Base-by-base conservation (phyloP, 2,888 invertebrate genomes). In the Coelogynopora nodosa region DNA sequence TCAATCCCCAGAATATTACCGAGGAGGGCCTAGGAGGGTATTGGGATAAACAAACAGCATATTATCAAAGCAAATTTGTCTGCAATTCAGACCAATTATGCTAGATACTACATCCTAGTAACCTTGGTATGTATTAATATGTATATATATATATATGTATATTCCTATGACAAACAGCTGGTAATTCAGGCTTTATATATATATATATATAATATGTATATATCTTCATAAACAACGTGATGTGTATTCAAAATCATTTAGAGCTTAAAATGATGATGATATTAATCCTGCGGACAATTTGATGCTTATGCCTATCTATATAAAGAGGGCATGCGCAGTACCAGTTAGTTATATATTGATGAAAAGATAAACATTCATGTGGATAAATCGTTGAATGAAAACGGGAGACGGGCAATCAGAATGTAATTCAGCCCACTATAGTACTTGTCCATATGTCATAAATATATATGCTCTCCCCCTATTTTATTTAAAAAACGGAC, bases 61-160 rank as follows among this genome's bases (percentile, higher is more conserved):
- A 74, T 74, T 74, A 74, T 74, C 74, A 74, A 74, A 74, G 74
- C 74, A 74, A 74, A 74, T 74, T 74, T 2, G 27, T n/a, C 18
- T n/a, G 74, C 18, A 74, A 74, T 74, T 74, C 74, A 74, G 74
- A n/a, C 74, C 27, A 74, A 74, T 74, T 74, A 74, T 74, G 74
- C 74, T 74, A 74, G 18, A 26, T 74, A 23, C 74, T 74, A 74
- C 5, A 49, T n/a, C n/a, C n/a, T n/a, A n/a, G n/a, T n/a, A n/a
- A n/a, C n/a, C n/a, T n/a, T n/a, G n/a, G n/a, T n/a, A n/a, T n/a
- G n/a, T n/a, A n/a, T n/a, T n/a, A n/a, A n/a, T n/a, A n/a, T n/a
- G n/a, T n/a, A n/a, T n/a, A n/a, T n/a, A n/a, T n/a, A n/a, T n/a
- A n/a, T n/a, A n/a, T n/a, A n/a, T n/a, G n/a, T n/a, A n/a, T n/a